Evolutionary conservation across 1,140 invertebrate genomes (phyloP).

Genomic region (Drosophila gunungcola): DNA sequence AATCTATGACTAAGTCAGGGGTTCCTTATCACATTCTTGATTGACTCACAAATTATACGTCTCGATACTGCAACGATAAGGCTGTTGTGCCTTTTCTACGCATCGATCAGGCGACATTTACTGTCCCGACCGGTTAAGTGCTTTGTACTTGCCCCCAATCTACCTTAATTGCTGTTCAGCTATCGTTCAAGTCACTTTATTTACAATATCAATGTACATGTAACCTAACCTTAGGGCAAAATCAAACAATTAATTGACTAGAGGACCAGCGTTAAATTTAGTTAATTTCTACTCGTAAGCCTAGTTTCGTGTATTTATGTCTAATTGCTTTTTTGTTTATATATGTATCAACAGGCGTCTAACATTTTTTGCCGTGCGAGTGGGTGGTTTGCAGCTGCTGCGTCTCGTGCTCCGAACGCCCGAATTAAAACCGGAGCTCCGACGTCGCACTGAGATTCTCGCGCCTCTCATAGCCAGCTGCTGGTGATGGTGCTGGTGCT

Average conservation of each 20-base stretch:
- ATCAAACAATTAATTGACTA: conserved; percentile 55
- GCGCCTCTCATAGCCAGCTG: conserved; percentile 25
- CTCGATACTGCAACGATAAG: conserved; percentile 48
- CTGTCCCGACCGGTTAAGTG: conserved; percentile 42
- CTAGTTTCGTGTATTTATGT: conserved; percentile 27
- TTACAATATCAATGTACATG: conserved; percentile 48
- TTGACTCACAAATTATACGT: conserved; percentile 26
- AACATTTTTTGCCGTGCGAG: conserved; percentile 13
- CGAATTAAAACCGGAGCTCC: conserved; percentile 28
- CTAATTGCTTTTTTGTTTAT: conserved; percentile 35
- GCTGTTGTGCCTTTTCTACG: conserved; percentile 29
- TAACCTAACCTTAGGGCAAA: conserved; percentile 45
- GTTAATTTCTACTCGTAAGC: conserved; percentile 40
- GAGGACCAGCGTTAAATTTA: conserved; percentile 38
- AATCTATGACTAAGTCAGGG: conserved; percentile 60
- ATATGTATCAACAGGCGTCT: conserved; percentile 32
- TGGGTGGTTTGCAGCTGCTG: conserved; percentile 16
- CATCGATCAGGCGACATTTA: conserved; percentile 63
- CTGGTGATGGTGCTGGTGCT: background rate
- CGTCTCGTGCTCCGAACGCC: conserved; percentile 24
- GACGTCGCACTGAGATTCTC: conserved; percentile 22
- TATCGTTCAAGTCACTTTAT: conserved; percentile 47
- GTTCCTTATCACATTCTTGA: conserved; percentile 42
- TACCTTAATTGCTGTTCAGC: conserved; percentile 27
- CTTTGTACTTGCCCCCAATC: conserved; percentile 57